Conservation (phyloP, 2,797 vertebrate species). For the Silurus lanzhouensis region DNA sequence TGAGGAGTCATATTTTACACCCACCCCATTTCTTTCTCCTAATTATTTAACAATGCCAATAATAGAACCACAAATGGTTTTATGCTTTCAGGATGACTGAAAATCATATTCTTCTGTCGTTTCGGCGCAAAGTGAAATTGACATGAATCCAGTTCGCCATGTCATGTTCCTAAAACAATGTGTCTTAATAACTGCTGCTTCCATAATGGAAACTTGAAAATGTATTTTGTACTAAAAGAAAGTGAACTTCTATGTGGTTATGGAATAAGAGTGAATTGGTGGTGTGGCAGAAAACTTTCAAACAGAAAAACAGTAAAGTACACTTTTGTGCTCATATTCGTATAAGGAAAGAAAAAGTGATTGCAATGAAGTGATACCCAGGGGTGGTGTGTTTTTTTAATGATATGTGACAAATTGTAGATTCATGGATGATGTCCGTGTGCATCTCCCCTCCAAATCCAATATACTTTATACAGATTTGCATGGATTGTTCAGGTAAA, state of each 20-base stretch:
- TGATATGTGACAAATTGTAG: too few relatives aligned
- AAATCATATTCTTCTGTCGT: slow-evolving; percentile 36
- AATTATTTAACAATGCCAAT: slow-evolving; percentile 55
- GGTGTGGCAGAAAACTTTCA: not conserved
- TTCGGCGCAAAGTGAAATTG: slow-evolving; percentile 11
- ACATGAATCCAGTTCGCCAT: slow-evolving; percentile 17
- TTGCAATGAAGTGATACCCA: not conserved
- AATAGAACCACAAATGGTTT: slow-evolving; percentile 39
- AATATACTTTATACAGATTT: not conserved
- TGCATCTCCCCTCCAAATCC: not conserved
- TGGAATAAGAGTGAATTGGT: not conserved
- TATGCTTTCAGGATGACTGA: slow-evolving; percentile 11
- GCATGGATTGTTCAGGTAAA: not conserved
- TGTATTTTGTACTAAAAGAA: not conserved
- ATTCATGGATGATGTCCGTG: not conserved
- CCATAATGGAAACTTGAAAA: not conserved
- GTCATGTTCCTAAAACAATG: slow-evolving; percentile 11
- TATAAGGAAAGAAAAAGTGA: not conserved
- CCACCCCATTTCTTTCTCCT: slow-evolving; percentile 56
- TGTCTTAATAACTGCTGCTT: not conserved
- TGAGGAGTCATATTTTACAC: slow-evolving; percentile 49
- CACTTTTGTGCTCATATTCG: not conserved
- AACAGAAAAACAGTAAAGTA: not conserved
- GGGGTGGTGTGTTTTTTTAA: not conserved
- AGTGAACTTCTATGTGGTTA: not conserved